A percentile compares a stretch with the other conserved stretches of the same genome.
These are phyloP conservation scores for Tachypleus tridentatus DNA, from an alignment of 1,140 invertebrate species.

Conservation along the genomic window DNA sequence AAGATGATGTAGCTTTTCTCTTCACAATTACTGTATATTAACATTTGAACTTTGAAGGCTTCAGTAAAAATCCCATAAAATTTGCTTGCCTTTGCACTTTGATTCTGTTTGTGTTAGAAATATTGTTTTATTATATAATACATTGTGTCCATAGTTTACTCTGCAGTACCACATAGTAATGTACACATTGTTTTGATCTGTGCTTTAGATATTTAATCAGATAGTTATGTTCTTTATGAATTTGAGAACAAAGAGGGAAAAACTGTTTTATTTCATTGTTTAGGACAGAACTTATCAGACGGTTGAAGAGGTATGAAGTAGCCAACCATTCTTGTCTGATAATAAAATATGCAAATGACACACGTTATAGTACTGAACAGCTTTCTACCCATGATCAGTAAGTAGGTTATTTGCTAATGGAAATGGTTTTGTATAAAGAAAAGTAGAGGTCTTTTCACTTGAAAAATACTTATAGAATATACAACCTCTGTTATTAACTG, in stretches of 20 bases:
- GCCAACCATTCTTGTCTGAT: slow-evolving; percentile 46
- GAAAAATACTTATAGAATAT: no score
- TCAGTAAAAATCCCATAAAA: no score
- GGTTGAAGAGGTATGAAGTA: slow-evolving; percentile 46
- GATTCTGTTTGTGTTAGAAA: no score
- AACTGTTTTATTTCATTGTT: slow-evolving; percentile 20
- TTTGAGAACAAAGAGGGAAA: background rate
- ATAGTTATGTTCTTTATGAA: slow-evolving; percentile 8
- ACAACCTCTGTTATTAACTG: no score
- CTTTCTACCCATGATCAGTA: slow-evolving; percentile 45
- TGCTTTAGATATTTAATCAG: background rate
- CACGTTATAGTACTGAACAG: slow-evolving; percentile 39
- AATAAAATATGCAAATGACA: slow-evolving; percentile 48
- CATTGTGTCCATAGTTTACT: no score
- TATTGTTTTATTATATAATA: no score
- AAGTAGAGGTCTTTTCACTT: no score
- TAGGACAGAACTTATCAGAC: slow-evolving; percentile 49
- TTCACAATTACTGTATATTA: no score
- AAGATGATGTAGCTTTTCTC: no score
- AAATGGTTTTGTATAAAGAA: slow-evolving; percentile 1
- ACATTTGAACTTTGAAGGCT: no score
- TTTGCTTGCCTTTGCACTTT: no score
- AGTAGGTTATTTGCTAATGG: slow-evolving; percentile 24
- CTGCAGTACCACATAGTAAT: no score
- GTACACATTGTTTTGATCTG: background rate